Conservation (phyloP, 2,113 vertebrate species). For the Ardeotis arabs region DNA sequence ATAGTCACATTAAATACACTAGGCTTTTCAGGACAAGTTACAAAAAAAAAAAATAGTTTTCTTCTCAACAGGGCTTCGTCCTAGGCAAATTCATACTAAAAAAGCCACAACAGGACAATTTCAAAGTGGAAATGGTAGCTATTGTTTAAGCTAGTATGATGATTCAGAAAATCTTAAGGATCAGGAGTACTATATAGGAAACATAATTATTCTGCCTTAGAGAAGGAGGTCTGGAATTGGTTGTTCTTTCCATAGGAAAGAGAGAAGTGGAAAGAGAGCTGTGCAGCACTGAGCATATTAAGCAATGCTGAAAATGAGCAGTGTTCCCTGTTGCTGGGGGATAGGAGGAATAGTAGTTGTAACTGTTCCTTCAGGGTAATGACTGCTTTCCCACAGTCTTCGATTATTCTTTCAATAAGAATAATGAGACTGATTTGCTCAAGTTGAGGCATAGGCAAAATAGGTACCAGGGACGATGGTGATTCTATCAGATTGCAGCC, state of each 20-base stretch:
- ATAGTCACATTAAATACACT: neutral
- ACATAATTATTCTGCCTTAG: neutral
- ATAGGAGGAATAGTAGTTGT: neutral
- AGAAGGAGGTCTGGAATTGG: neutral
- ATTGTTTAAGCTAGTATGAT: neutral
- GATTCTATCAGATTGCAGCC: neutral
- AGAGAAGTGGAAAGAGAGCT: neutral
- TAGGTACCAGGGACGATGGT: neutral
- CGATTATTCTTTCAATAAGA: conserved; percentile 22
- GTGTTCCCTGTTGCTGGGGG: neutral
- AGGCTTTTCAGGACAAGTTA: neutral
- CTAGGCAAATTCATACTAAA: neutral
- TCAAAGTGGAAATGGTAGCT: neutral
- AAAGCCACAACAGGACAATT: neutral
- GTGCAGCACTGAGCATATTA: neutral
- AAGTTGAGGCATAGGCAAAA: neutral
- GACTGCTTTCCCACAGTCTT: neutral
- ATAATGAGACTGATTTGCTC: neutral
- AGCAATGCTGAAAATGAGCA: neutral
- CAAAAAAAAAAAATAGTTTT: neutral
- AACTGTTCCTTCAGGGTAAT: conserved; percentile 6
- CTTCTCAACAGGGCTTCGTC: neutral
- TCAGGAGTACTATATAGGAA: neutral
- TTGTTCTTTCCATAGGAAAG: neutral
- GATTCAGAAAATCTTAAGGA: neutral